Conservation (phyloP, 2,113 vertebrate genomes). For the Hystrix brachyura region DNA sequence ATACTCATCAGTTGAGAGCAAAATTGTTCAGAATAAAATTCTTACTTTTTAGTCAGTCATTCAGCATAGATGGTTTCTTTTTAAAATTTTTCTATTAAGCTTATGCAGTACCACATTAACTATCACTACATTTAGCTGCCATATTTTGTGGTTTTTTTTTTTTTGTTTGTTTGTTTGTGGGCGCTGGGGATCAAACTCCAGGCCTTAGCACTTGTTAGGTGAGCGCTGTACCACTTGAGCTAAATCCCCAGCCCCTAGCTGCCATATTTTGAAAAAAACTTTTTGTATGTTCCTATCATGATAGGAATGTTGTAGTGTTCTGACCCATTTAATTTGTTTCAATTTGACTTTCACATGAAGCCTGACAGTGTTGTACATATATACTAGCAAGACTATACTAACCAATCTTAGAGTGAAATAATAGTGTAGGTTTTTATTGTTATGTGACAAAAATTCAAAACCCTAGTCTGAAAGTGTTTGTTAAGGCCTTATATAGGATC, state of each 20-base stretch:
- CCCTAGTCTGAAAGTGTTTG: background rate
- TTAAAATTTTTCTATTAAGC: background rate
- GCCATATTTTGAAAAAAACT: constrained; percentile 18
- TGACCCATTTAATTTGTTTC: constrained; percentile 7
- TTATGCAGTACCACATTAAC: background rate
- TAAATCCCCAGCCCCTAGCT: background rate
- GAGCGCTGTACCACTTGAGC: too few species aligned
- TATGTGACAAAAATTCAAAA: constrained; percentile 16
- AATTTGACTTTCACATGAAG: background rate
- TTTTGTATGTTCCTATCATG: background rate
- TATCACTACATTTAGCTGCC: background rate
- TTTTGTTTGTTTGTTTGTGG: too few species aligned
- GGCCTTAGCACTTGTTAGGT: too few species aligned
- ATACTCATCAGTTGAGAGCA: background rate
- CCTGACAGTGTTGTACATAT: background rate
- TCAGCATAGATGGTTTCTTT: background rate
- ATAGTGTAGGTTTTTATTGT: background rate
- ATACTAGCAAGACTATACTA: background rate
- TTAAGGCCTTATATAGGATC: background rate
- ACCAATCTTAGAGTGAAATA: background rate
- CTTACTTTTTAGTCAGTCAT: constrained; percentile 39
- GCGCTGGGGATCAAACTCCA: too few species aligned
- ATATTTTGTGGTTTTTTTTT: background rate
- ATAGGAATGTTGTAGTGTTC: background rate
- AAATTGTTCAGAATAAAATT: constrained; percentile 15